A percentile compares a stretch with the other conserved stretches of the same genome.
Evolutionary conservation across 1,140 invertebrate species (phyloP).

Genomic region (Cepaea nemoralis): DNA sequence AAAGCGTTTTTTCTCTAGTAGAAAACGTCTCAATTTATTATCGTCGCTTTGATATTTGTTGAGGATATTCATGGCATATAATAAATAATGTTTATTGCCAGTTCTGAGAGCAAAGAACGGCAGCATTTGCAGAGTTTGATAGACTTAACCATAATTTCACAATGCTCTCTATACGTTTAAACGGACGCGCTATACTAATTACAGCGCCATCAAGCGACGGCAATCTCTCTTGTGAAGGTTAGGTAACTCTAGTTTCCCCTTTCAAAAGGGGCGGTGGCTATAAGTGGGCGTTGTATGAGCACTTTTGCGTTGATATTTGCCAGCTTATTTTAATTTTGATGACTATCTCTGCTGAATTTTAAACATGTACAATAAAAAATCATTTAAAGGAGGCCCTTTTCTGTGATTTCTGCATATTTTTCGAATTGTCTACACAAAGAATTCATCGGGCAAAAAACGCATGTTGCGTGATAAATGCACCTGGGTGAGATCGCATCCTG

Average conservation of each 20-base stretch:
- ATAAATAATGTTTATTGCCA: slow-evolving; percentile 1
- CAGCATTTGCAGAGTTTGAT: background rate
- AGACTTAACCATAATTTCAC: background rate
- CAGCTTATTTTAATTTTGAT: background rate
- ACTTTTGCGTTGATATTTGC: background rate
- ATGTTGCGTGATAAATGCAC: slow-evolving; percentile 1
- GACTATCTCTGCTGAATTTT: slow-evolving; percentile 4
- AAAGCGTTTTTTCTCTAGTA: background rate
- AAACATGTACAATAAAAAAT: slow-evolving; percentile 20
- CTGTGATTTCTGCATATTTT: slow-evolving; percentile 12
- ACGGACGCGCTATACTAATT: slow-evolving; percentile 31
- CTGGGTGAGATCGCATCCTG: background rate
- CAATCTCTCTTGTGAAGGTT: slow-evolving; percentile 22
- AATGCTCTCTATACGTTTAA: background rate
- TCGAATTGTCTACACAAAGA: slow-evolving; percentile 7
- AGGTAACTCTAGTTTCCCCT: slow-evolving; percentile 34
- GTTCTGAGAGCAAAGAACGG: background rate
- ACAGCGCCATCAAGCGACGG: slow-evolving; percentile 36
- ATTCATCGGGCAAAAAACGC: background rate
- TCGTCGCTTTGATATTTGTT: background rate
- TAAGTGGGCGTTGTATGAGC: background rate
- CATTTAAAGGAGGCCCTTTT: background rate
- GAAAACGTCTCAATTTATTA: background rate
- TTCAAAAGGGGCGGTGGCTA: slow-evolving; percentile 25
- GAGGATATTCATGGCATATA: background rate